Conservation (phyloP, 1,140 invertebrate species). For the Diachasma alloeum region DNA sequence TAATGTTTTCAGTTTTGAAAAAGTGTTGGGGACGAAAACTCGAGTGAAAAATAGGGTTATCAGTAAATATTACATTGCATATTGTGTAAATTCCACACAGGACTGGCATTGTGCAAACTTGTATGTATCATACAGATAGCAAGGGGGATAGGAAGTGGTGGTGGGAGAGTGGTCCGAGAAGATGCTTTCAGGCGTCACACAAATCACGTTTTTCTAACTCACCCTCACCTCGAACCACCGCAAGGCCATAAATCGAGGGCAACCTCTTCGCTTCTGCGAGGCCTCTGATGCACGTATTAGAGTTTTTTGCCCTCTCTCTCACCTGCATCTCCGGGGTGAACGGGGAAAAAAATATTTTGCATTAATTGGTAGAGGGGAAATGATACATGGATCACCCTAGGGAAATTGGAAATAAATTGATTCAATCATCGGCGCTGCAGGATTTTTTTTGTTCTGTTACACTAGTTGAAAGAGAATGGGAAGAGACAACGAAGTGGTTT, state of each 20-base stretch:
- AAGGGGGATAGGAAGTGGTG: not conserved
- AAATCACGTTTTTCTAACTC: conserved; percentile 24
- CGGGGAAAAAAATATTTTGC: no score
- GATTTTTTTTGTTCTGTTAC: not conserved
- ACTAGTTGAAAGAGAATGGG: not conserved
- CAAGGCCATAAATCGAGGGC: conserved; percentile 12
- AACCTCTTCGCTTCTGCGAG: not conserved
- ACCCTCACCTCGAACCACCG: not conserved
- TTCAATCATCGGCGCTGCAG: not conserved
- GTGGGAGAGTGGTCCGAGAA: not conserved
- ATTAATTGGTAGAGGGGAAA: not conserved
- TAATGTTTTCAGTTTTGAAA: not conserved
- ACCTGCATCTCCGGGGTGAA: no score
- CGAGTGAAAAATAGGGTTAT: not conserved
- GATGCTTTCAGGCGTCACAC: conserved; percentile 25
- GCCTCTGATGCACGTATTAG: not conserved
- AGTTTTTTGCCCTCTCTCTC: not conserved
- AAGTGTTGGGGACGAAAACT: not conserved
- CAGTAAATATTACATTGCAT: not conserved
- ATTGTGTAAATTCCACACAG: not conserved
- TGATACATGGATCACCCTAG: not conserved
- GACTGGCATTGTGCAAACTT: conserved; percentile 2
- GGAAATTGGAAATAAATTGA: not conserved
- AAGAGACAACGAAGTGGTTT: not conserved
- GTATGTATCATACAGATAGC: conserved; percentile 14